Conservation (phyloP, 2,888 invertebrate genomes). For the Chirona hameri region DNA sequence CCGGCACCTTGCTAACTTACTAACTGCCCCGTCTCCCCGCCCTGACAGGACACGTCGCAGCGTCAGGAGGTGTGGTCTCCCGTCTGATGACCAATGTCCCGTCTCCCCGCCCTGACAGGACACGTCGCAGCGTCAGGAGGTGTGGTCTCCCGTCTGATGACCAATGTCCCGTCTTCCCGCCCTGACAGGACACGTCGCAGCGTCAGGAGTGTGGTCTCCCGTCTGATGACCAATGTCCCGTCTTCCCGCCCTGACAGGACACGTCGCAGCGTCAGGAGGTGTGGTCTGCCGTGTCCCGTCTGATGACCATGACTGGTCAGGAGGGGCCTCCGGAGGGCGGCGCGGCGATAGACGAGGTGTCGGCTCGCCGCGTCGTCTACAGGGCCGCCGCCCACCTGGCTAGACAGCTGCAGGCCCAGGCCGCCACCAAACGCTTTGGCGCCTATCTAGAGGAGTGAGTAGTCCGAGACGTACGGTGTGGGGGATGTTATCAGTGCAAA, state of each 20-base stretch:
- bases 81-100: neutral
- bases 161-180: too few species aligned
- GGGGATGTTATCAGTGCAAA: too few species aligned
- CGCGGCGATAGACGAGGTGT: neutral
- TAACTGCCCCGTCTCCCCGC: too few species aligned
- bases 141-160: neutral
- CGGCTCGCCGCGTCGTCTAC: neutral
- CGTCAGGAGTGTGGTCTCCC: neutral
- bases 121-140: neutral
- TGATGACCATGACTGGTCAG: neutral
- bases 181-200: too few species aligned
- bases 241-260: neutral
- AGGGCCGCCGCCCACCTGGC: neutral
- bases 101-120: neutral
- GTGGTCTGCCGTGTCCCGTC: neutral
- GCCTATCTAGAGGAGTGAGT: slow-evolving; percentile 1
- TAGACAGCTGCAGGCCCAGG: neutral
- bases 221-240: neutral
- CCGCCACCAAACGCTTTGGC: neutral
- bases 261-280: neutral
- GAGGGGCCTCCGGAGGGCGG: neutral
- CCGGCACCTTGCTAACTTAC: too few species aligned
- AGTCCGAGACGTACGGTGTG: neutral
- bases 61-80: neutral
- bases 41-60: too few species aligned